These are phyloP conservation scores for Siphamia tubifer DNA, from an alignment of 2,113 vertebrate genomes.

Conservation along the genomic window DNA sequence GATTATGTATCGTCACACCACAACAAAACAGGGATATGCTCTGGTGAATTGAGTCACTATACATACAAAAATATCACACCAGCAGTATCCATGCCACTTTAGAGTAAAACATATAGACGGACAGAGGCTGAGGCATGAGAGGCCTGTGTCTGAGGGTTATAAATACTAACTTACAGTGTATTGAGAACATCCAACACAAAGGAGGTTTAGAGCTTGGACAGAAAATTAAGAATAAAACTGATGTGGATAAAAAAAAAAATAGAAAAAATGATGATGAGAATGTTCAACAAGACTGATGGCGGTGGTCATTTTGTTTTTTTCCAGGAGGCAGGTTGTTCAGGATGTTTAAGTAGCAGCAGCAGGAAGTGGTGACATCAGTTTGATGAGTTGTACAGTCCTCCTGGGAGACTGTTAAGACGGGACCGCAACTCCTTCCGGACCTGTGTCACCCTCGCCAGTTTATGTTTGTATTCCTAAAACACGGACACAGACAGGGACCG, in stretches of 20 bases:
- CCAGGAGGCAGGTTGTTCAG: conserved; percentile 12
- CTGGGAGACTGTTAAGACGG: conserved; percentile 91
- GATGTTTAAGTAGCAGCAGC: conserved; percentile 26
- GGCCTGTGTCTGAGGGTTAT: neutral
- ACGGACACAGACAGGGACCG: conserved; percentile 17
- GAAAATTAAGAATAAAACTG: conserved; percentile 16
- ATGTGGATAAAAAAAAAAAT: conserved; percentile 29
- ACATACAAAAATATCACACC: conserved; percentile 91
- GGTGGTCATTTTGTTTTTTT: no score
- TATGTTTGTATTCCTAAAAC: conserved; percentile 96
- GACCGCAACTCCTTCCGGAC: conserved; percentile 96
- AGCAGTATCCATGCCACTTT: conserved; percentile 79
- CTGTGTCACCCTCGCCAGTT: conserved; percentile 92
- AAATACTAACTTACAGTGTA: conserved; percentile 4
- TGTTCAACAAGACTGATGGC: no score
- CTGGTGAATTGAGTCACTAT: conserved; percentile 77
- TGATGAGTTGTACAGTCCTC: conserved; percentile 87
- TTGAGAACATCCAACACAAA: neutral
- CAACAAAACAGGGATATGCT: conserved; percentile 40
- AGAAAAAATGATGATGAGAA: no score
- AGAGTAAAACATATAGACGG: conserved; percentile 23
- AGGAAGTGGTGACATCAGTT: conserved; percentile 81
- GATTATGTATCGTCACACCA: conserved; percentile 44
- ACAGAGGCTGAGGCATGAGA: conserved; percentile 7
- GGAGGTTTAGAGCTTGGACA: neutral